Conservation (phyloP, 2,797 vertebrate species). For the Hippocampus kuda region DNA sequence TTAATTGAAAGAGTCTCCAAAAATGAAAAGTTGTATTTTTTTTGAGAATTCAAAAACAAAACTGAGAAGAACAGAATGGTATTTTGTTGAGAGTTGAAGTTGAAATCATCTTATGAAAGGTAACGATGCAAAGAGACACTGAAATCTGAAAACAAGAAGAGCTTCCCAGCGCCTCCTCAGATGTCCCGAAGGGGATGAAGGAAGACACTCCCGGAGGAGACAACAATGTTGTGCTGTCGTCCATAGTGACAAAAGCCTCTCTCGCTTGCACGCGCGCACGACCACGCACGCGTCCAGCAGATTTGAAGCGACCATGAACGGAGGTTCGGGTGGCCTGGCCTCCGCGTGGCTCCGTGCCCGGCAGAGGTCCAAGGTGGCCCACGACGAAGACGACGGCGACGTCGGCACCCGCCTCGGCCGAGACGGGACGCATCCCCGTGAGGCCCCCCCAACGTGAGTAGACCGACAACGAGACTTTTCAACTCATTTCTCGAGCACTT, state of each 20-base stretch:
- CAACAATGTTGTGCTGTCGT: conserved; percentile 41
- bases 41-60: no score
- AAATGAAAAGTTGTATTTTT: no score
- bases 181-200: neutral
- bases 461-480: no score
- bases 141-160: neutral
- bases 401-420: conserved; percentile 10
- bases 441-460: neutral
- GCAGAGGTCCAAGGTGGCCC: conserved; percentile 34
- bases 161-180: neutral
- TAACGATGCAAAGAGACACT: neutral
- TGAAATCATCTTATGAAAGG: neutral
- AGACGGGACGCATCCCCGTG: neutral
- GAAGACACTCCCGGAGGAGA: conserved; percentile 38
- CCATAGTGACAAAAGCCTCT: conserved; percentile 62
- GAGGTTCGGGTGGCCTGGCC: conserved; percentile 16
- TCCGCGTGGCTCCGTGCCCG: conserved; percentile 56
- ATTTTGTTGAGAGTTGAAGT: no score
- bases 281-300: conserved; percentile 37
- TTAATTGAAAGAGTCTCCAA: no score
- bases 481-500: no score
- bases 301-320: conserved; percentile 33
- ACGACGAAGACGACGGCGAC: conserved; percentile 28
- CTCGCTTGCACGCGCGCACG: neutral
- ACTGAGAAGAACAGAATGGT: no score